A percentile compares a stretch with the other conserved stretches of the same genome.
phyloP scores from a whole-genome alignment of 2,113 vertebrate genomes.

The Neogobius melanostomus region DNA sequence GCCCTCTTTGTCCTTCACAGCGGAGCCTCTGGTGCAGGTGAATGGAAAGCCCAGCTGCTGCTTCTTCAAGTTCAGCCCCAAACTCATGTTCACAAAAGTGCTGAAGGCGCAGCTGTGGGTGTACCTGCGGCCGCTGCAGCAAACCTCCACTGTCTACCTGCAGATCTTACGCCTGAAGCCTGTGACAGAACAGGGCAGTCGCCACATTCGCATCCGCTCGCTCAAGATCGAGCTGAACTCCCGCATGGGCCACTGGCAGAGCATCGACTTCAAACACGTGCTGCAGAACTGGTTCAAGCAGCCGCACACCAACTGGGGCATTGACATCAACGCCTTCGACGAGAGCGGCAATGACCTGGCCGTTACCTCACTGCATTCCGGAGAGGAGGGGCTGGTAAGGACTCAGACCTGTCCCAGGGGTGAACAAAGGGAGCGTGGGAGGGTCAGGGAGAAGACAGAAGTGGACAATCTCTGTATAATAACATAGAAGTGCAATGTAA shows the following conservation, averaged over 20 bases:
- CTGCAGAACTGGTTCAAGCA: conserved; percentile 99
- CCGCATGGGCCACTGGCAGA: conserved; percentile 93
- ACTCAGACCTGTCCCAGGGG: conserved; percentile 73
- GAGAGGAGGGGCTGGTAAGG: conserved; percentile 96
- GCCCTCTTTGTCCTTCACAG: conserved; percentile 73
- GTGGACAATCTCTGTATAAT: not conserved
- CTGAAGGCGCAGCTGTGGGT: conserved; percentile 98
- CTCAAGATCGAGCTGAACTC: conserved; percentile 96
- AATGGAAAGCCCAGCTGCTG: conserved; percentile 95
- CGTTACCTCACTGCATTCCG: conserved; percentile 91
- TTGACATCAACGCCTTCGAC: conserved; percentile 98
- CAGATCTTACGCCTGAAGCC: conserved; percentile 96
- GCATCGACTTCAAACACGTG: conserved; percentile 98
- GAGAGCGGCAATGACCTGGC: conserved; percentile 95
- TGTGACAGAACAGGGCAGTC: conserved; percentile 89
- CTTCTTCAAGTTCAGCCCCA: conserved; percentile 99
- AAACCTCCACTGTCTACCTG: conserved; percentile 93
- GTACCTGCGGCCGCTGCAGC: conserved; percentile 91
- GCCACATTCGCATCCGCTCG: conserved; percentile 95
- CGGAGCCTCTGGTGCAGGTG: conserved; percentile 91
- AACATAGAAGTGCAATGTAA: not conserved
- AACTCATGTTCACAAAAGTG: conserved; percentile 98
- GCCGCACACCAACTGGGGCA: conserved; percentile 98
- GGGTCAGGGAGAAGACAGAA: not conserved
- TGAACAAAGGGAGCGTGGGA: not conserved